Conservation (phyloP, 2,113 vertebrate genomes). For the Isurus oxyrinchus region DNA sequence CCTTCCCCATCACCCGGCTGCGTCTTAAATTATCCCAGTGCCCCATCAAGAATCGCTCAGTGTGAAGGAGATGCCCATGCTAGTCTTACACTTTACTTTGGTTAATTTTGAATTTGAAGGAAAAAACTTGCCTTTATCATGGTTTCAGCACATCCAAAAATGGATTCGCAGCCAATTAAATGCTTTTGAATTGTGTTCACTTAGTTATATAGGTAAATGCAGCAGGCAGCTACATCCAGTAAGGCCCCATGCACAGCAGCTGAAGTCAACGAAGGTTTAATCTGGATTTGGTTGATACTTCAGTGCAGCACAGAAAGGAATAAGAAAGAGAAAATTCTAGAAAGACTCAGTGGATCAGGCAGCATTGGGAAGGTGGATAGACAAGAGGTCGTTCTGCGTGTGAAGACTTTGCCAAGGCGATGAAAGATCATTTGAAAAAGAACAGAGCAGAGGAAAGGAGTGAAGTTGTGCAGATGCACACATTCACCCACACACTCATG, state of each 20-base stretch:
- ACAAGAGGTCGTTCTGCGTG: too few species aligned
- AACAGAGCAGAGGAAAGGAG: too few species aligned
- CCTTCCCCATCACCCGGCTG: not conserved
- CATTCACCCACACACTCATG: too few species aligned
- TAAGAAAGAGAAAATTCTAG: too few species aligned
- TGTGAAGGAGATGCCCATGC: not conserved
- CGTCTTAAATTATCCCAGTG: not conserved
- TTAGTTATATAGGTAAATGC: not conserved
- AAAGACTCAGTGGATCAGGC: too few species aligned
- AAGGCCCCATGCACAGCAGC: not conserved
- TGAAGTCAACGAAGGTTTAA: not conserved
- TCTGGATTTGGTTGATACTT: not conserved
- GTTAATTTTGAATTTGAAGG: not conserved
- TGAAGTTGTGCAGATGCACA: too few species aligned
- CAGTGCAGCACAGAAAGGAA: not conserved
- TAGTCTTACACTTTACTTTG: not conserved
- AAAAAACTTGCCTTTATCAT: not conserved
- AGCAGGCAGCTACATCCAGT: not conserved
- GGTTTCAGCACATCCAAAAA: not conserved
- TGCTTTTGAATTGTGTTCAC: not conserved
- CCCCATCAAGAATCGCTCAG: not conserved
- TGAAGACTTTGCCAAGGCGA: too few species aligned
- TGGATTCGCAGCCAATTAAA: not conserved
- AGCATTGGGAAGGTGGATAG: too few species aligned
- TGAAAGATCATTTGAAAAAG: too few species aligned